Evolutionary conservation across 2,888 invertebrate genomes (phyloP).

Genomic region (Ophion slaviceki): DNA sequence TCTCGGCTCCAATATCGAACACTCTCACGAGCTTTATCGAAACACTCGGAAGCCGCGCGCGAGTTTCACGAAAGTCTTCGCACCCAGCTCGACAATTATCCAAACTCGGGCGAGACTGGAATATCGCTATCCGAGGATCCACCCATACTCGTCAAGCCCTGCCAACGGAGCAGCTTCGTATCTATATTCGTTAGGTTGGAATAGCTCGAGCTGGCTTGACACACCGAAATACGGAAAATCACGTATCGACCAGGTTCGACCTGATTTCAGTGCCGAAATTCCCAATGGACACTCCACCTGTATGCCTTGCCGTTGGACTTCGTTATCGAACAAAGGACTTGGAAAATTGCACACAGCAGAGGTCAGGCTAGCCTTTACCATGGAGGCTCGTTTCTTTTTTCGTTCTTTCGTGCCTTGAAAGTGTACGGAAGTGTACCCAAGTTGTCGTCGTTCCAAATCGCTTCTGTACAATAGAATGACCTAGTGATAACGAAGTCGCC

Average conservation of each 20-base stretch:
- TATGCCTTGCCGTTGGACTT: background rate
- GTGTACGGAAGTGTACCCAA: background rate
- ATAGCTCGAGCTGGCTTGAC: slow-evolving; percentile 29
- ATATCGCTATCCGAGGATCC: slow-evolving; percentile 34
- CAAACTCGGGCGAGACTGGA: slow-evolving; percentile 42
- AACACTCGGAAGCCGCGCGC: slow-evolving; percentile 48
- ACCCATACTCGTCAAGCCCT: slow-evolving; percentile 31
- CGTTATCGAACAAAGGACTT: slow-evolving; percentile 41
- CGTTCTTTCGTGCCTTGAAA: background rate
- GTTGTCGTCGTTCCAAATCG: background rate
- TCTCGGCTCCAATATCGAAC: slow-evolving; percentile 39
- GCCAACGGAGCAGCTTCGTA: background rate
- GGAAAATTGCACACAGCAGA: slow-evolving; percentile 8
- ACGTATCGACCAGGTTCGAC: slow-evolving; percentile 37
- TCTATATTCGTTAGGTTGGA: slow-evolving; percentile 35
- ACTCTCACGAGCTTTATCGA: slow-evolving; percentile 49
- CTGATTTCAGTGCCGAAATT: slow-evolving; percentile 37
- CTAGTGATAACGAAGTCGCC: background rate
- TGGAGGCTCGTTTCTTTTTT: background rate
- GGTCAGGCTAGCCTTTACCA: background rate
- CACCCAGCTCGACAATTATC: slow-evolving; percentile 63
- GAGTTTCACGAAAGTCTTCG: slow-evolving; percentile 51
- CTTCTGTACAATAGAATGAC: background rate
- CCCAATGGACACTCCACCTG: background rate
- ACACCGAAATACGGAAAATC: slow-evolving; percentile 42